Percentiles rank a stretch among this genome's conserved stretches.
Conservation (phyloP, 2,888 invertebrate genomes). For the Rutpela maculata region DNA sequence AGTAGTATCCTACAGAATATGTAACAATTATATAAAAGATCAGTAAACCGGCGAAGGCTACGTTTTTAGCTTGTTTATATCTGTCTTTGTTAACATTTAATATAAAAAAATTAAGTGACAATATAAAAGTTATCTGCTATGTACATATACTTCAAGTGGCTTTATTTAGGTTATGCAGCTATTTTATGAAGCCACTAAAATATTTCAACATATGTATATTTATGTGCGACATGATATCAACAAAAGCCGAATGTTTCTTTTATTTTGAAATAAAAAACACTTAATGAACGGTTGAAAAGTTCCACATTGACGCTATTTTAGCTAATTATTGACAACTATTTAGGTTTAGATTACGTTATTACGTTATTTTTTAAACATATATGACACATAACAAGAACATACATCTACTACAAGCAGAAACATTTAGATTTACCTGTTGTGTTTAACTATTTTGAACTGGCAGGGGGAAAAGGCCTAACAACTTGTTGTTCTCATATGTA, state of each 20-base stretch:
- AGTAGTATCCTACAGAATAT: too few species aligned
- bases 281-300: neutral
- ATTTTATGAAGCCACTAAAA: conserved; percentile 4
- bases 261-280: neutral
- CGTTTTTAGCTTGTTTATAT: neutral
- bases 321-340: neutral
- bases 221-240: conserved; percentile 4
- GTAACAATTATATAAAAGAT: too few species aligned
- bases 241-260: neutral
- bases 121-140: neutral
- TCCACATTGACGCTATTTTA: neutral
- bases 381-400: conserved; percentile 30
- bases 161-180: conserved; percentile 5
- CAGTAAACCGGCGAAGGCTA: too few species aligned
- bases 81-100: neutral
- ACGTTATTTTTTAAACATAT: neutral
- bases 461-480: conserved; percentile 21
- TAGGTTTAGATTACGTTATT: neutral
- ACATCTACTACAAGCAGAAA: conserved; percentile 39
- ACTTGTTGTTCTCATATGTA: conserved; percentile 17
- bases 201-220: neutral
- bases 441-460: conserved; percentile 16
- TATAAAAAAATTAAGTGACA: neutral
- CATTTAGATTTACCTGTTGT: conserved; percentile 40
- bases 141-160: conserved; percentile 9